Evolutionary conservation across 2,888 invertebrate genomes (phyloP), one percentile per base, ranked within the genome.

Genomic region (Sceliomorpha sp.): DNA sequence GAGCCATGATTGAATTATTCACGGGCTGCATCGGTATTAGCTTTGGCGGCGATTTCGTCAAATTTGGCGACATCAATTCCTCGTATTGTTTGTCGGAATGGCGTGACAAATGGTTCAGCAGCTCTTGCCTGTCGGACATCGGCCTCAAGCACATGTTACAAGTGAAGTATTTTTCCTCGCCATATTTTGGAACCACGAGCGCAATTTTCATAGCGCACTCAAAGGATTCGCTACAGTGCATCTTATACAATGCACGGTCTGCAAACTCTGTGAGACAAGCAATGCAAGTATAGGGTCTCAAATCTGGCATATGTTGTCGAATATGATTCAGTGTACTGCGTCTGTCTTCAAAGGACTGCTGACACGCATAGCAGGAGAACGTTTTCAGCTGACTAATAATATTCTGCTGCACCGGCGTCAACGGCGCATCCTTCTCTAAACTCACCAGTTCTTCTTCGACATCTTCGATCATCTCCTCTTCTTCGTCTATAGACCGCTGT

Each of bases 181-280:
- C 88, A 6, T 79, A 76, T 32, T 81, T 83, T 0, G 88, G 88
- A 1, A 84, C 67, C 0, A 88, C 88, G 0, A 84, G 64, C 1
- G 88, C 88, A 5, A 88, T 91, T 69, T 91, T 90, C 76, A 91
- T 91, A 0, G 91, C 91, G 70, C 92, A 92, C 59, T 91, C 91
- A 5, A 86, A 87, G 0, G 87, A 88, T 0, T 80, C 84, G 8
- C 78, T 80, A 42, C 88, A 88, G 37, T 88, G 88, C 0, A 79
- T 20, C 5, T 88, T 87, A 42, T 88, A 88, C 53, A 83, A 77
- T 0, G 83, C 75, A 6, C 86, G 79, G 56, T 88, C 87, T 0
- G 81, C 75, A 34, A 88, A 88, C 34, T 86, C 83, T 0, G 85
- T 87, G 2, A 88, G 69, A 40, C 88, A 88, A 1, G 88, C 88